Percentiles rank a stretch among this genome's conserved stretches.
These are phyloP conservation scores for Drosophila neonasuta DNA, from an alignment of 2,888 invertebrate species.

Conservation along the genomic window DNA sequence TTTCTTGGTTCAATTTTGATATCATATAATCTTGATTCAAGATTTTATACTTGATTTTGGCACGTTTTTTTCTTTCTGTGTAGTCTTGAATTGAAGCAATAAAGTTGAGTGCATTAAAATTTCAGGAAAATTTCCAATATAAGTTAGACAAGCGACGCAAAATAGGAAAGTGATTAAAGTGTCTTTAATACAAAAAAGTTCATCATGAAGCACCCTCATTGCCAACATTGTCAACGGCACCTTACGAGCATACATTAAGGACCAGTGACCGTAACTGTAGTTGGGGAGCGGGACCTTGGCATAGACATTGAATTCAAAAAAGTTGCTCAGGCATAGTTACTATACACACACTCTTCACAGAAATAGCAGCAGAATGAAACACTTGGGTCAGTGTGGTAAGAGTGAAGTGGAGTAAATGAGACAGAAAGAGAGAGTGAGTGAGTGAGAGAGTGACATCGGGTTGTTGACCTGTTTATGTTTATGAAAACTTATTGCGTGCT, in stretches of 20 bases:
- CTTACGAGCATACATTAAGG: constrained; percentile 39
- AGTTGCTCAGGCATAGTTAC: constrained; percentile 20
- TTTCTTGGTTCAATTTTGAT: too few relatives aligned
- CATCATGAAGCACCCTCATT: constrained; percentile 32
- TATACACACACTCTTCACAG: background rate
- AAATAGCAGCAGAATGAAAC: background rate
- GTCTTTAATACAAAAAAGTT: background rate
- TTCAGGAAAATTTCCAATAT: background rate
- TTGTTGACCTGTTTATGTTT: constrained; percentile 66
- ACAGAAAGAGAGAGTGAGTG: background rate
- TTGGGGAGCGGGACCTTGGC: constrained; percentile 52
- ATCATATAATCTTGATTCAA: too few relatives aligned
- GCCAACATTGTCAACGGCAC: constrained; percentile 24
- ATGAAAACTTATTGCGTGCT: constrained; percentile 61
- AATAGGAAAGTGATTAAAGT: background rate
- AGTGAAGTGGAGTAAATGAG: background rate
- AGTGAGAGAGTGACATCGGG: constrained; percentile 31
- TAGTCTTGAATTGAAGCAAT: background rate
- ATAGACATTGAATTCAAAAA: constrained; percentile 61
- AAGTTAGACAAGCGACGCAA: background rate
- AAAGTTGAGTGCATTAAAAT: background rate
- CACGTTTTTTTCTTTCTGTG: too few relatives aligned
- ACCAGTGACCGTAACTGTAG: constrained; percentile 25
- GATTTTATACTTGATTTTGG: too few relatives aligned
- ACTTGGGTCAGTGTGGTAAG: background rate